These are phyloP conservation scores for Cygnus olor DNA, from an alignment of 2,797 vertebrate genomes.

Conservation along the genomic window DNA sequence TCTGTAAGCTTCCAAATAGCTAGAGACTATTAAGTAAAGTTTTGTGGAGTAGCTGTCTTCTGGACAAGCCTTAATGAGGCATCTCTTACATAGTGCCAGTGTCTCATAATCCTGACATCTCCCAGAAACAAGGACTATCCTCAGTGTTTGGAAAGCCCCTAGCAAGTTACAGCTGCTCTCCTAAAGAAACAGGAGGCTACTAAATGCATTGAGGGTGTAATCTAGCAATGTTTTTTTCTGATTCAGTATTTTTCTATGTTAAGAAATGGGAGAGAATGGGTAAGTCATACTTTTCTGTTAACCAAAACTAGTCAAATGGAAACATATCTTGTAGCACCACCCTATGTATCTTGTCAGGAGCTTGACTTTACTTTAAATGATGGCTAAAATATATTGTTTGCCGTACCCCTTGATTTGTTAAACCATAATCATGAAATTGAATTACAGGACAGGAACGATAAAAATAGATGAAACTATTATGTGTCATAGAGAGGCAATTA, in stretches of 20 bases:
- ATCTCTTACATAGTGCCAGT: background rate
- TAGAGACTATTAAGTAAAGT: background rate
- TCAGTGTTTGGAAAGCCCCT: background rate
- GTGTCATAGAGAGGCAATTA: slow-evolving; percentile 62
- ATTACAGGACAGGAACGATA: slow-evolving; percentile 43
- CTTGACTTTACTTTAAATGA: slow-evolving; percentile 34
- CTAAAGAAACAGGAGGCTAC: background rate
- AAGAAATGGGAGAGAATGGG: background rate
- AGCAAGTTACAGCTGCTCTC: background rate
- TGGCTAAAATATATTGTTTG: slow-evolving; percentile 57
- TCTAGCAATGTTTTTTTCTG: fast-evolving
- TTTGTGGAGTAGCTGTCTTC: background rate
- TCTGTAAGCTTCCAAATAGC: background rate
- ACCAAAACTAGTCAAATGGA: background rate
- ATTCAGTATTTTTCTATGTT: background rate
- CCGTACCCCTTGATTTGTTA: slow-evolving; percentile 48
- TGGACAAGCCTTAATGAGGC: background rate
- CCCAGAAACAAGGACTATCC: background rate
- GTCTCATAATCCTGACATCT: background rate
- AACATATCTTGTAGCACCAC: slow-evolving; percentile 15
- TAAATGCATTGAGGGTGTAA: background rate
- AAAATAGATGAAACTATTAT: slow-evolving; percentile 50
- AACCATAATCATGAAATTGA: slow-evolving; percentile 62
- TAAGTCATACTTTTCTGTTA: background rate
- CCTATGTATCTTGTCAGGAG: slow-evolving; percentile 21